phyloP scores from a whole-genome alignment of 2,797 vertebrate species.

The Xiphophorus birchmanni region DNA sequence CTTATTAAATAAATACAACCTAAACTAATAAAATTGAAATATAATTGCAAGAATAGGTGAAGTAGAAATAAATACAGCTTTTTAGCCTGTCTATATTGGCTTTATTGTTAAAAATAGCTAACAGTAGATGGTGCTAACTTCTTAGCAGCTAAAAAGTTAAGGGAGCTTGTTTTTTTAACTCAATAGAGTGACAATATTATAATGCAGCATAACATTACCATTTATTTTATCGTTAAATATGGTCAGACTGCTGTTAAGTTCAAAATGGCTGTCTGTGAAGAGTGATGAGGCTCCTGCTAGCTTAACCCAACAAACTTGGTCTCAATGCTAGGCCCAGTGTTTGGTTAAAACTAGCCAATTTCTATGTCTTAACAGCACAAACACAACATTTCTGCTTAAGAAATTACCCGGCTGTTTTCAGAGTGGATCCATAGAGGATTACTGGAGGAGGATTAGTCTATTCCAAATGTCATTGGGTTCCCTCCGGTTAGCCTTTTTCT shows the following conservation, averaged over 20 bases:
- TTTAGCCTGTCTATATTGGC: neutral
- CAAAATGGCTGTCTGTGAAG: neutral
- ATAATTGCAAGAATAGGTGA: neutral
- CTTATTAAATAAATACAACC: neutral
- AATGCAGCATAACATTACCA: neutral
- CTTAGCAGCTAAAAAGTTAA: neutral
- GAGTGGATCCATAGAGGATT: neutral
- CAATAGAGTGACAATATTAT: neutral
- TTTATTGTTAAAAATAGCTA: neutral
- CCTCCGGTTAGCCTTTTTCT: conserved; percentile 68
- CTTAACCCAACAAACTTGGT: neutral
- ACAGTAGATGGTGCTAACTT: neutral
- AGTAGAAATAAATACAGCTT: neutral
- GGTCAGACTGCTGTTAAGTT: neutral
- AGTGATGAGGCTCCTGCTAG: neutral
- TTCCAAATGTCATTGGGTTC: neutral
- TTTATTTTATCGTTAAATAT: neutral
- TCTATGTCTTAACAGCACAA: neutral
- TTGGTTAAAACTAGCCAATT: neutral
- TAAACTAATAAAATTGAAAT: neutral
- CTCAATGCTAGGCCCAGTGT: neutral
- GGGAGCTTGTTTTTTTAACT: neutral
- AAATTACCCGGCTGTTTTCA: neutral
- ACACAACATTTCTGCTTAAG: neutral
- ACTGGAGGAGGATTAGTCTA: neutral